Percentiles rank a stretch among this genome's conserved stretches.
Conservation (phyloP, 2,888 invertebrate species). For the Agrochola litura region DNA sequence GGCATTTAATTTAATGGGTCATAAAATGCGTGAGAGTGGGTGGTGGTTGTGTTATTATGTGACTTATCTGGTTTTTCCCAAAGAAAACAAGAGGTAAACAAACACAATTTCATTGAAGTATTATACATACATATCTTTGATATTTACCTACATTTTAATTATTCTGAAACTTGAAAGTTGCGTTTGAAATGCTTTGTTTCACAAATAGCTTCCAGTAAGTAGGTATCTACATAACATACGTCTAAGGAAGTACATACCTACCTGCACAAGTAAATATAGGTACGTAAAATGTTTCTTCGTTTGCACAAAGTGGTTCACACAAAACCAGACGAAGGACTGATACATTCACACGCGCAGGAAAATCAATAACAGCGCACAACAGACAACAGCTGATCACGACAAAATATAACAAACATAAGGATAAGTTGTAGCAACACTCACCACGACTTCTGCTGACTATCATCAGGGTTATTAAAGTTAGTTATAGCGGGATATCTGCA, state of each 20-base stretch:
- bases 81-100: constrained; percentile 24
- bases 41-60: background rate
- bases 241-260: constrained; percentile 2
- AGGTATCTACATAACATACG: background rate
- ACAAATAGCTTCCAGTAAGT: constrained; percentile 27
- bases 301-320: constrained; percentile 35
- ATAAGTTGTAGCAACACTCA: constrained; percentile 76
- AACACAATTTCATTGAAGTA: background rate
- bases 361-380: constrained; percentile 81
- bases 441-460: constrained; percentile 84
- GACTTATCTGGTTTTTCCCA: constrained; percentile 24
- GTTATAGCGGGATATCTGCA: constrained; percentile 89
- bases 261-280: background rate
- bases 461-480: constrained; percentile 87
- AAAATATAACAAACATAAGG: constrained; percentile 64
- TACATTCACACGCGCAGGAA: constrained; percentile 72
- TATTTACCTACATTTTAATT: background rate
- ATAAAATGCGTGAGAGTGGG: constrained; percentile 35
- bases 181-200: constrained; percentile 31
- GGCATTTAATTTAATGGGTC: constrained; percentile 31
- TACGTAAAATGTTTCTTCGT: constrained; percentile 43
- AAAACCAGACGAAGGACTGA: constrained; percentile 71
- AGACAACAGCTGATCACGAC: constrained; percentile 73
- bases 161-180: background rate
- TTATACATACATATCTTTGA: background rate